Percentiles rank a stretch among this genome's conserved stretches.
Evolutionary conservation across 2,888 invertebrate species (phyloP).

Genomic region (Pseudoips prasinana): DNA sequence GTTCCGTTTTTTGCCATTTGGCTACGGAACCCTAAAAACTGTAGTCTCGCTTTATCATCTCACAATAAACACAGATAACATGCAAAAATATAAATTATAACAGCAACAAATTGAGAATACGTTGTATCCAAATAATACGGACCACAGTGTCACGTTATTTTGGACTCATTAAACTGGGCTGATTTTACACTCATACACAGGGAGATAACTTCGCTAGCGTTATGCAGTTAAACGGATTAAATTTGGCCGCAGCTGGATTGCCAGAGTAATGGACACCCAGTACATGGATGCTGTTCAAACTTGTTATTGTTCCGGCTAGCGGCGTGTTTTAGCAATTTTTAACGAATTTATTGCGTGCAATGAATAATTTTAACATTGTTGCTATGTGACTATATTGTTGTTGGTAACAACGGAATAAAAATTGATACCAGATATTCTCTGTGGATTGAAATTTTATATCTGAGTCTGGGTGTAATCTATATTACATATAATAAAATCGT

Average conservation of each 20-base stretch:
- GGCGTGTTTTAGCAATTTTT: constrained; percentile 30
- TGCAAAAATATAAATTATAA: constrained; percentile 27
- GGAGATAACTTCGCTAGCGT: constrained; percentile 60
- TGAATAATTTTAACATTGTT: too few relatives aligned
- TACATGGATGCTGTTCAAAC: constrained; percentile 44
- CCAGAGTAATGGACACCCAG: constrained; percentile 61
- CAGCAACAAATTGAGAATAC: constrained; percentile 40
- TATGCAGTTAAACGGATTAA: constrained; percentile 72
- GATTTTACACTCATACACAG: constrained; percentile 61
- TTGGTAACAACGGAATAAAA: too few relatives aligned
- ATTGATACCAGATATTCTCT: too few relatives aligned
- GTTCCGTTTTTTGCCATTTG: too few relatives aligned
- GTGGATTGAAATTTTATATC: too few relatives aligned
- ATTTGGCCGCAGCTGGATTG: constrained; percentile 68
- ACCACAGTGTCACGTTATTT: constrained; percentile 52
- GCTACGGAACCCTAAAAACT: too few relatives aligned
- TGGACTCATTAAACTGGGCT: constrained; percentile 62
- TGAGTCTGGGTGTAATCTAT: too few relatives aligned
- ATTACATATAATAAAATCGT: too few relatives aligned
- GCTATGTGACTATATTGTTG: too few relatives aligned
- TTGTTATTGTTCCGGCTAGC: constrained; percentile 38
- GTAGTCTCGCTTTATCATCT: too few relatives aligned
- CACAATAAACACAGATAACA: too few relatives aligned
- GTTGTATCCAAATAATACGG: constrained; percentile 40
- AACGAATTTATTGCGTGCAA: constrained; percentile 19